A percentile compares a stretch with the other conserved stretches of the same genome.
phyloP scores from a whole-genome alignment of 2,797 vertebrate species.

The Sebastes vulpes region DNA sequence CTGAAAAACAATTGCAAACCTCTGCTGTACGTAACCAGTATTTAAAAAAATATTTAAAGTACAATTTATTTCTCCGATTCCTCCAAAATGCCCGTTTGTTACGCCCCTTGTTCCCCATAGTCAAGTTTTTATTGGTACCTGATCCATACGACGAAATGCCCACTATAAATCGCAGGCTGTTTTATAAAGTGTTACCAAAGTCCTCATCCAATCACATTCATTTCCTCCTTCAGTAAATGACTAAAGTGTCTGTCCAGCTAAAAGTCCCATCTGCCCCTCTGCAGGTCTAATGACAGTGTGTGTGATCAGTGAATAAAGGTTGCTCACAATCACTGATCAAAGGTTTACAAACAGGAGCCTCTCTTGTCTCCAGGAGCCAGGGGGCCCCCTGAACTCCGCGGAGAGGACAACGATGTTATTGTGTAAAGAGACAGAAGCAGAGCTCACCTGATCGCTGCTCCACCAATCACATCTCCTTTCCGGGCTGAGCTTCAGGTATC shows the following conservation, averaged over 20 bases:
- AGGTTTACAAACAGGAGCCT: conserved; percentile 33
- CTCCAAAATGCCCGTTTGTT: accelerated
- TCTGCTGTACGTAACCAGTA: too few species aligned
- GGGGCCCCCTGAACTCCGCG: conserved; percentile 13
- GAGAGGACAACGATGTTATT: conserved; percentile 56
- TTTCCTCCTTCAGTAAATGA: neutral
- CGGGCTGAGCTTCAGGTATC: conserved; percentile 43
- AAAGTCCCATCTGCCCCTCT: conserved; percentile 7
- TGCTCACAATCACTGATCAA: conserved; percentile 38
- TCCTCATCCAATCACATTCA: neutral
- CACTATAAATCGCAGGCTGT: neutral
- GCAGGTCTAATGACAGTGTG: conserved; percentile 25
- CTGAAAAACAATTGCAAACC: too few species aligned
- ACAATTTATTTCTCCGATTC: neutral
- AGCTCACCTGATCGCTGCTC: conserved; percentile 39
- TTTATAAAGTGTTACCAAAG: neutral
- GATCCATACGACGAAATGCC: neutral
- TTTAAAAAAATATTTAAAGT: neutral
- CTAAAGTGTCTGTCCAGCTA: neutral
- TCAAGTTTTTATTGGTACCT: neutral
- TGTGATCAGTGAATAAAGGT: conserved; percentile 20
- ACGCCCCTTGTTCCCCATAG: neutral
- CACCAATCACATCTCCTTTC: conserved; percentile 41
- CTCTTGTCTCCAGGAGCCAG: conserved; percentile 28
- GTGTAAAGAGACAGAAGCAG: conserved; percentile 44